Evolutionary conservation across 2,888 invertebrate species (phyloP), one percentile per base, ranked within the genome.

Genomic region (Drosophila vallismaia): DNA sequence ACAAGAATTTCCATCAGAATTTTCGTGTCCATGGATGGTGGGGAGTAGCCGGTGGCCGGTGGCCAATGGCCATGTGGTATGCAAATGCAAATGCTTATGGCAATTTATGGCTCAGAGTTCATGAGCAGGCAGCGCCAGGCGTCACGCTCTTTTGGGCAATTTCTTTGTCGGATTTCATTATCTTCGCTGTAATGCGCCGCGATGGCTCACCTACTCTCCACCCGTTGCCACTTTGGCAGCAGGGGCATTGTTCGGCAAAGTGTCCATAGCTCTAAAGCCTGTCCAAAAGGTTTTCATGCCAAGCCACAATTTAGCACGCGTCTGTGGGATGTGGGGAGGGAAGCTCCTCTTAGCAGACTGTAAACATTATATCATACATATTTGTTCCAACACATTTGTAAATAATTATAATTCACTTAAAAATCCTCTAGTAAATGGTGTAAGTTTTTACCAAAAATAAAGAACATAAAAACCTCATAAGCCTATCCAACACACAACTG

Each of bases 81-180:
- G 69, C 57, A 67, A 54, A 72, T 62, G 69, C 57, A 64, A 49
- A 40, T 59, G 50, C 63, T 54, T 59, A 50, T 56, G 77, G 77
- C 77, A 86, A 88, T 84, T 88, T 86, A 79, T 84, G 71, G 77
- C 79, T 44, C 74, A 86, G 81, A 85, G 85, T 85, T 85, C 88
- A 85, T 88, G 79, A 81, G 54, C 57, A 76, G 57, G 54, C 57
- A 79, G 57, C 66, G 67, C 45, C 50, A 44, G 33, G 71, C 88
- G 88, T 85, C 79, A 88, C 85, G 85, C 75, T 84, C 86, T 86
- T 81, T 79, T 84, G 87, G 77, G 76, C 88, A 84, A 67, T 83
- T 86, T 79, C 80, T 83, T 76, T 73, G 76, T 71, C 71, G 71
- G 76, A 85, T 81, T 82, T 82, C 76, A 82, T 82, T 82, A 87